Evolutionary conservation across 2,113 vertebrate species (phyloP), one percentile per base, ranked within the genome.

Genomic region (Puffinus mauretanicus): DNA sequence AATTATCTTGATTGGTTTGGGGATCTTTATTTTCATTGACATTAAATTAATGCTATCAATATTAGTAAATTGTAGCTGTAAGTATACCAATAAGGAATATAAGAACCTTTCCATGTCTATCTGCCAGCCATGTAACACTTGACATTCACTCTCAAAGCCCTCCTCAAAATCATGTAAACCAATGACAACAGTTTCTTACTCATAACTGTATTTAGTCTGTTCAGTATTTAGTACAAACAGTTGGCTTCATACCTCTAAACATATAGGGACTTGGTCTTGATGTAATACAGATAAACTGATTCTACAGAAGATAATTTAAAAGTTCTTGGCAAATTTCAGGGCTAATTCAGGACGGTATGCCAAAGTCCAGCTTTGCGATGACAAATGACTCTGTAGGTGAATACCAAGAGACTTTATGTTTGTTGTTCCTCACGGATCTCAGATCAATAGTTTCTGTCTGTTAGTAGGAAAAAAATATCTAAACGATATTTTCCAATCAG

Each of bases 341-440:
- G 49, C 34, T 93, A 88, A 52, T 36, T 82, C 61, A 70, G 92
- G 90, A 93, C 16, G 2, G 13, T 5, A 54, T 88, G 36, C 12
- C 75, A 49, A 96, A 96, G 90, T 96, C 73, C 91, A 94, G 30
- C 30, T 90, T 79, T 91, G 57, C 29, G 75, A 76, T 13, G 18
- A 36, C 32, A 95, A 86, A 86, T 70, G 27, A 29, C 32, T 79
- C n/a, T 44, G 36, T 34, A 38, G 21, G n/a, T 5, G 8, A 89
- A 91, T 82, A 87, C 36, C 25, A 29, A 61, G 15, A 89, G 57
- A 61, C 11, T 29, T 72, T 40, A 2, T 93, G 54, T 93, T 94
- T 91, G 78, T 4, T 93, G 52, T 85, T 79, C 84, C 9, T 73
- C 58, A 40, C 1, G 2, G 36, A 65, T 9, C 24, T 36, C 44